Evolutionary conservation across 2,797 vertebrate genomes (phyloP).

Genomic region (Danio jaintianensis): DNA sequence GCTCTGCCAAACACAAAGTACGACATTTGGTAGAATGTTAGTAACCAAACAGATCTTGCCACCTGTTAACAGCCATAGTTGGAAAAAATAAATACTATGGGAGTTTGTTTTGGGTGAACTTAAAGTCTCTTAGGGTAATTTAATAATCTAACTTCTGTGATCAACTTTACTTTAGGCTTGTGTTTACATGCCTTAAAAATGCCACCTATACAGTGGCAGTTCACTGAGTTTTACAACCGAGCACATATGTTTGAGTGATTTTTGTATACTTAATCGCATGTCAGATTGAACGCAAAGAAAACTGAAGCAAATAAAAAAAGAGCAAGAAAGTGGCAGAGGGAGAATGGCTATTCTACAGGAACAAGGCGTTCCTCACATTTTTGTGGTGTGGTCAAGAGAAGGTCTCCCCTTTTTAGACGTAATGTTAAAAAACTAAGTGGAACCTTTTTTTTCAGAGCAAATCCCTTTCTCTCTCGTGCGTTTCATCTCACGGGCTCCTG

Average conservation of each 20-base stretch:
- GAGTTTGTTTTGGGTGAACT: too few species aligned
- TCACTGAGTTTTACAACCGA: neutral
- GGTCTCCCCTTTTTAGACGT: conserved; percentile 42
- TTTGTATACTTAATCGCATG: neutral
- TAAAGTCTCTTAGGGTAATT: neutral
- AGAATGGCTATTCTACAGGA: conserved; percentile 32
- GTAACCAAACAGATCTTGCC: too few species aligned
- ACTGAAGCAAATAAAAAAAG: conserved; percentile 7
- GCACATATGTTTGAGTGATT: neutral
- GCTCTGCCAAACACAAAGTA: too few species aligned
- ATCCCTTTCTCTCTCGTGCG: neutral
- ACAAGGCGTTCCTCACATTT: conserved; percentile 49
- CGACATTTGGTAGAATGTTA: too few species aligned
- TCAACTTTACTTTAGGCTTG: neutral
- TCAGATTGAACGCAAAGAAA: conserved; percentile 3
- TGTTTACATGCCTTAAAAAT: neutral
- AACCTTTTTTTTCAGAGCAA: conserved; percentile 12
- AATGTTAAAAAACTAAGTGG: conserved; percentile 42
- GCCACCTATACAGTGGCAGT: too few species aligned
- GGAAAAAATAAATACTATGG: too few species aligned
- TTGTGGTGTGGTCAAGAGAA: conserved; percentile 51
- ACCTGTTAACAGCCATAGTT: too few species aligned
- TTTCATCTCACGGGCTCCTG: conserved; percentile 12
- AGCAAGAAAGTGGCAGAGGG: neutral
- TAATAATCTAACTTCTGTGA: neutral